These are phyloP conservation scores for Rotaria sp. DNA, from an alignment of 2,888 invertebrate species.

Conservation along the genomic window DNA sequence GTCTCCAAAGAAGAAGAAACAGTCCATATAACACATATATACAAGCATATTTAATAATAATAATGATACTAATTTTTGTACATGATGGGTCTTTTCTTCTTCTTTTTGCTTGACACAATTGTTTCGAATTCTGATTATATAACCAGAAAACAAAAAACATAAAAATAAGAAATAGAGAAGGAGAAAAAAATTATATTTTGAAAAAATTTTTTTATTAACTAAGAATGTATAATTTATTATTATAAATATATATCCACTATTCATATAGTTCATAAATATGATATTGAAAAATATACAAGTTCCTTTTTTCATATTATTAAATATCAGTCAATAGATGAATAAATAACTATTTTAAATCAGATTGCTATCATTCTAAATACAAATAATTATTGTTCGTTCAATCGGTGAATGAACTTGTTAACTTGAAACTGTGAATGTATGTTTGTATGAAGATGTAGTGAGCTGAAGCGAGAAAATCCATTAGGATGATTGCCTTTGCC, in stretches of 20 bases:
- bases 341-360: neutral
- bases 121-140: neutral
- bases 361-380: neutral
- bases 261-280: neutral
- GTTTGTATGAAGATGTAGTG: neutral
- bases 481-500: neutral
- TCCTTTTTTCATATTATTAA: neutral
- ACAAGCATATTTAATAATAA: neutral
- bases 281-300: neutral
- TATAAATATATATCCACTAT: neutral
- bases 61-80: neutral
- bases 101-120: neutral
- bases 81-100: neutral
- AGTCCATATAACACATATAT: neutral
- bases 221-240: neutral
- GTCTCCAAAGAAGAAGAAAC: neutral
- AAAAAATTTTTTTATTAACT: neutral
- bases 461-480: neutral
- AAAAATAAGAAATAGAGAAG: neutral
- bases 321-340: neutral
- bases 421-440: neutral
- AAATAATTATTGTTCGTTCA: neutral
- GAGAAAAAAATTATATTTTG: neutral
- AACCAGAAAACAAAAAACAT: neutral
- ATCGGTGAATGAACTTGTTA: constrained; percentile 17